Evolutionary conservation across 2,797 vertebrate genomes (phyloP), one percentile per base, ranked within the genome.

Genomic region (Enteromius argenteus): DNA sequence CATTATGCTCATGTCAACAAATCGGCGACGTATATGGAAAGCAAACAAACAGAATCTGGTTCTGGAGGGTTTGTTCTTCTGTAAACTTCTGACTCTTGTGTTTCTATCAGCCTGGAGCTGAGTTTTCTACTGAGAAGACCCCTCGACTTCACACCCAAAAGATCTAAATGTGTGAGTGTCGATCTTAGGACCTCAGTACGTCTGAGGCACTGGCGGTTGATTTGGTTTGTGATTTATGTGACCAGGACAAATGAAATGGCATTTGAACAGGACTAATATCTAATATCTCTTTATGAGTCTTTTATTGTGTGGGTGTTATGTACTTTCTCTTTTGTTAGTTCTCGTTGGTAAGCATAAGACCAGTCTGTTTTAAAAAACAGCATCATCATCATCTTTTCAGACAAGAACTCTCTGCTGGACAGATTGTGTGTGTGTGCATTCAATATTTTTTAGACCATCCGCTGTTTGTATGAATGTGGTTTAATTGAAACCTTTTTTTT

Each of bases 131-230:
- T 82, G 88, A 84, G 72, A n/a, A 84, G 83, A 88, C 86, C 62
- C 87, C 13, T 51, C 32, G 27, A 56, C 92, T 92, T 93, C 90
- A 92, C 90, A 93, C 90, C 90, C 81, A 49, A 77, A 56, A 80
- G 68, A 62, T 62, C 87, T 3, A 35, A 68, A 58, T 27, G 79
- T 83, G 87, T 84, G 72, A 58, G 72, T 42, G 49, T 81, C 30
- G 27, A 83, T 86, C 77, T 88, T 89, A 85, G 91, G 90, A 93
- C 91, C 90, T 90, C 90, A 85, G 91, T 88, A 87, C 74, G 74
- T 76, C 71, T 66, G 68, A 82, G 68, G 69, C 68, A 1, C 27
- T 62, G 11, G n/a, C 64, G 73, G 69, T 69, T 69, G 73, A 32
- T 84, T 56, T 60, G 37, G 62, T 37, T 42, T 74, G 23, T 51